These are phyloP conservation scores for Apis florea DNA, from an alignment of 1,140 invertebrate species.

Conservation along the genomic window DNA sequence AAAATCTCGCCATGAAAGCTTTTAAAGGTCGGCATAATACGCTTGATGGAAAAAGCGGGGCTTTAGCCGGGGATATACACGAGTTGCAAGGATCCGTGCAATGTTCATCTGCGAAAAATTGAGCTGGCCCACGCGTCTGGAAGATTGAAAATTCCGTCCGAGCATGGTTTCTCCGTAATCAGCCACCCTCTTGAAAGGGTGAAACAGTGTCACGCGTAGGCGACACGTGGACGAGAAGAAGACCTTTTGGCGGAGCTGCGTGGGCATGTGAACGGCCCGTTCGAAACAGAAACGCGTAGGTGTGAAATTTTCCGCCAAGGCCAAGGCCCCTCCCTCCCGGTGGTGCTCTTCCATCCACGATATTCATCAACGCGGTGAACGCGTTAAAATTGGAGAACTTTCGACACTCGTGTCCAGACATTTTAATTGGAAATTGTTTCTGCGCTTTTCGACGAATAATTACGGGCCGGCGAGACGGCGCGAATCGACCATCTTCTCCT, in stretches of 20 bases:
- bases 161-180: slow-evolving; percentile 14
- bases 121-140: neutral
- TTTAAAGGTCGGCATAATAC: slow-evolving; percentile 1
- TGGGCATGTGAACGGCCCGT: slow-evolving; percentile 32
- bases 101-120: neutral
- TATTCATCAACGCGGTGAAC: slow-evolving; percentile 12
- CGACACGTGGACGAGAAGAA: slow-evolving; percentile 34
- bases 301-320: neutral
- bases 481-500: neutral
- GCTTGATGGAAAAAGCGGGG: neutral
- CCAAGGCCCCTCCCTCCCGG: no score
- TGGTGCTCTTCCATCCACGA: neutral
- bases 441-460: slow-evolving; percentile 35
- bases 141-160: neutral
- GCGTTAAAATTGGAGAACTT: slow-evolving; percentile 42
- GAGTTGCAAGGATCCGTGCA: no score
- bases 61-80: neutral
- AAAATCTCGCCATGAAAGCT: neutral
- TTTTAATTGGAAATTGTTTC: slow-evolving; percentile 49
- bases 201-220: slow-evolving; percentile 35
- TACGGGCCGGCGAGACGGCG: neutral
- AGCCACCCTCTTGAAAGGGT: neutral
- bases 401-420: slow-evolving; percentile 30
- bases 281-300: slow-evolving; percentile 20
- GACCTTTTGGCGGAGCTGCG: slow-evolving; percentile 37